Percentiles rank a stretch among this genome's conserved stretches.
Evolutionary conservation across 2,113 vertebrate species (phyloP).

Genomic region (Sphyrna mokarran): DNA sequence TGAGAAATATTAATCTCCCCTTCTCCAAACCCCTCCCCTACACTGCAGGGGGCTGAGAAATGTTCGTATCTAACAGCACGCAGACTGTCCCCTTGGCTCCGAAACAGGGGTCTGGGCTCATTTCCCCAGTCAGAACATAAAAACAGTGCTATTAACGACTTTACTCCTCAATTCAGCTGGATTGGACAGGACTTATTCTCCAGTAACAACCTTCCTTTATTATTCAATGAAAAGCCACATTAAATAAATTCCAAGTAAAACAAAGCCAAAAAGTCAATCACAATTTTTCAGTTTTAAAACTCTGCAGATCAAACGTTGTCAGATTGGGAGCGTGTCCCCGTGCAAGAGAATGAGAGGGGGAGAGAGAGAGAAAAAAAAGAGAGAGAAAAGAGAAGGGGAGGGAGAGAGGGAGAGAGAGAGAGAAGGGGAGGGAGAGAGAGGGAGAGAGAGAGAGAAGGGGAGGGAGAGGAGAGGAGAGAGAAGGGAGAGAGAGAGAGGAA

Average conservation of each 20-base stretch:
- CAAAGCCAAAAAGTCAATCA: neutral
- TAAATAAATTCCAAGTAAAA: conserved; percentile 24
- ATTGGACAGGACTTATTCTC: neutral
- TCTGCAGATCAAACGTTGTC: neutral
- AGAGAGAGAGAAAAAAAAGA: neutral
- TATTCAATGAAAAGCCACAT: neutral
- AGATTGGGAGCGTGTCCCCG: neutral
- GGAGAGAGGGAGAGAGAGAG: neutral
- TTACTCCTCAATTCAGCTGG: neutral
- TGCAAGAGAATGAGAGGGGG: neutral
- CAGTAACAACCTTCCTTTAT: neutral
- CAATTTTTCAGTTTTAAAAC: neutral
- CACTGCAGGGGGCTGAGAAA: neutral
- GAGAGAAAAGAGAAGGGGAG: neutral
- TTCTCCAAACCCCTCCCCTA: too few relatives aligned
- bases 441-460: too few relatives aligned
- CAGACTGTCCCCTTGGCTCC: too few relatives aligned
- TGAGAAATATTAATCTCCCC: neutral
- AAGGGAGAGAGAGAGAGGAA: neutral
- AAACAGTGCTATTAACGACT: neutral
- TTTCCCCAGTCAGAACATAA: neutral
- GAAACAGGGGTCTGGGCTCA: too few relatives aligned
- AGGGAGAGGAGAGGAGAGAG: neutral
- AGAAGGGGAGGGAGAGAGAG: too few relatives aligned
- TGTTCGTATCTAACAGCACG: too few relatives aligned